Conservation (phyloP, 2,797 vertebrate species). For the Argya squamiceps region DNA sequence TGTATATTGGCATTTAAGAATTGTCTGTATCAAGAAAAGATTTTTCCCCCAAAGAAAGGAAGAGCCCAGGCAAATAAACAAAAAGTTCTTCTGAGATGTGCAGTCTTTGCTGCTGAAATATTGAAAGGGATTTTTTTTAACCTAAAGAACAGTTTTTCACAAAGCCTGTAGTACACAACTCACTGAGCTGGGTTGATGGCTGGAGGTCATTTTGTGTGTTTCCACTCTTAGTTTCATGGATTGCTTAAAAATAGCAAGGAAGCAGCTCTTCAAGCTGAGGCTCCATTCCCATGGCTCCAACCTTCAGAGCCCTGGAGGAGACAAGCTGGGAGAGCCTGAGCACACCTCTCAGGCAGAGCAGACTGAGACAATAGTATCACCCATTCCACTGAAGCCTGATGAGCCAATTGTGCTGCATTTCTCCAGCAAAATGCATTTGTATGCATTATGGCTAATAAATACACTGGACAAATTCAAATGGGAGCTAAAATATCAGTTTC, state of each 20-base stretch:
- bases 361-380: neutral
- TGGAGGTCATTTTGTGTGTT: neutral
- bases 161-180: neutral
- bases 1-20: neutral
- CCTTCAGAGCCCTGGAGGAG: neutral
- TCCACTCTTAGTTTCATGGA: neutral
- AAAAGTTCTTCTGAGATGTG: neutral
- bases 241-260: neutral
- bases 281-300: neutral
- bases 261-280: neutral
- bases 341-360: accelerated
- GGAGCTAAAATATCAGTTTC: neutral
- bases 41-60: neutral
- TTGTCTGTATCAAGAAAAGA: neutral
- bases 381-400: neutral
- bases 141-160: neutral
- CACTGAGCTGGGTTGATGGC: neutral
- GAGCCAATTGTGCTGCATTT: neutral
- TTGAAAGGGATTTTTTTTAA: neutral
- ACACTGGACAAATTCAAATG: neutral
- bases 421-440: neutral
- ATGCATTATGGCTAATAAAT: neutral
- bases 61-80: neutral
- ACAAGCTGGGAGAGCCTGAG: neutral
- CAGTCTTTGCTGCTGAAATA: neutral